Percentiles rank a stretch among this genome's conserved stretches.
phyloP scores from a whole-genome alignment of 2,113 vertebrate species.

The Gobio gobio region DNA sequence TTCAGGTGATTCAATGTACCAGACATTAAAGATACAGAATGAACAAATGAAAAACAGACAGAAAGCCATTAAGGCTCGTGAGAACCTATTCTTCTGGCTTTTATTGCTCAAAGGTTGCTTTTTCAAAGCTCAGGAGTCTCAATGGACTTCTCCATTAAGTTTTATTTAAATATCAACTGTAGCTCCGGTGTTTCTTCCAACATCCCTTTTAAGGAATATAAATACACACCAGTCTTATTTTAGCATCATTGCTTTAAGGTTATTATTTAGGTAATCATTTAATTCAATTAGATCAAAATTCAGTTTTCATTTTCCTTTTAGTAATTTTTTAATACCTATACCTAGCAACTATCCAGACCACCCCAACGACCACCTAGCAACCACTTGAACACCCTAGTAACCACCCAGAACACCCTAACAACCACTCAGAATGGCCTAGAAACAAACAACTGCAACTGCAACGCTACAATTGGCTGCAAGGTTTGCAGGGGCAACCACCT shows the following conservation, averaged over 20 bases:
- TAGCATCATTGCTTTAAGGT: not conserved
- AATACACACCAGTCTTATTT: not conserved
- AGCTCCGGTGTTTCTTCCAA: not conserved
- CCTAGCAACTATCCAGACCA: too few relatives aligned
- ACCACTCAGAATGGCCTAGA: not conserved
- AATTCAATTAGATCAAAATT: too few relatives aligned
- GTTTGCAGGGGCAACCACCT: not conserved
- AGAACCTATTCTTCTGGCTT: constrained; percentile 2
- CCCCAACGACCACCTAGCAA: too few relatives aligned
- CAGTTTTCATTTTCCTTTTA: not conserved
- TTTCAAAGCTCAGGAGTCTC: not conserved
- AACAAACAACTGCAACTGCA: not conserved
- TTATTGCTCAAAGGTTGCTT: not conserved
- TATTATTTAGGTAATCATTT: not conserved
- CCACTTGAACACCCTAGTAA: too few relatives aligned
- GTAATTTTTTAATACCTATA: too few relatives aligned
- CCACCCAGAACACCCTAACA: not conserved
- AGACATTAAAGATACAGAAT: not conserved
- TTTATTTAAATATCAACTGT: not conserved
- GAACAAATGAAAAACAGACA: constrained; percentile 19
- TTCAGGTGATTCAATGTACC: not conserved
- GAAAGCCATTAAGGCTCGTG: constrained; percentile 14
- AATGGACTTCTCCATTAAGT: not conserved
- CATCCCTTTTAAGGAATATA: not conserved
- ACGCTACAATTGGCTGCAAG: not conserved